Evolutionary conservation across 2,888 invertebrate species (phyloP).

Genomic region (Thymelicus lineola): DNA sequence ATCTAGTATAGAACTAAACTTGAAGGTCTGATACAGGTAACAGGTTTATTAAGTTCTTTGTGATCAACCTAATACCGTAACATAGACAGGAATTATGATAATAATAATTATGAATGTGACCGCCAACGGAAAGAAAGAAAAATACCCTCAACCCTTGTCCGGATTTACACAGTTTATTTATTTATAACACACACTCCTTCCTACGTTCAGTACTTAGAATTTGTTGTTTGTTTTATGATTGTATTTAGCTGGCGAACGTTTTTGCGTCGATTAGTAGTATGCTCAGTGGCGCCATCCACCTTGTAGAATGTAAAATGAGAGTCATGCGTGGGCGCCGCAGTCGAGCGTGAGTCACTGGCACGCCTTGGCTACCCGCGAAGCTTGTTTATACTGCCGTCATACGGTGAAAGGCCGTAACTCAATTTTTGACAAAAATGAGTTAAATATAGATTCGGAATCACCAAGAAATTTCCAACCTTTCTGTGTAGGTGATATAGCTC

Average conservation of each 20-base stretch:
- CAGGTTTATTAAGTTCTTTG: too few relatives aligned
- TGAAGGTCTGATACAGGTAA: too few relatives aligned
- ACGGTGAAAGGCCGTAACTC: too few relatives aligned
- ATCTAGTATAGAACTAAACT: too few relatives aligned
- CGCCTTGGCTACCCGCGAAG: constrained; percentile 54
- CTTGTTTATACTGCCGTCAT: too few relatives aligned
- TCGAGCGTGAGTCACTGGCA: constrained; percentile 64
- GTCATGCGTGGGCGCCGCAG: constrained; percentile 65
- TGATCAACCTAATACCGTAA: too few relatives aligned
- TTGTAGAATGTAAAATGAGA: constrained; percentile 56
- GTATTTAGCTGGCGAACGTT: constrained; percentile 30
- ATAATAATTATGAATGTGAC: not conserved
- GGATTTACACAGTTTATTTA: constrained; percentile 2
- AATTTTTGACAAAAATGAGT: too few relatives aligned
- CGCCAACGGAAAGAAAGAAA: not conserved
- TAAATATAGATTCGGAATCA: too few relatives aligned
- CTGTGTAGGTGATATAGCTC: too few relatives aligned
- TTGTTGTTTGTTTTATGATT: constrained; percentile 30
- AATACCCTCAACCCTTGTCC: not conserved
- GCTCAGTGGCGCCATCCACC: constrained; percentile 59
- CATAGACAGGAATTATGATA: too few relatives aligned
- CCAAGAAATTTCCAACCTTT: too few relatives aligned
- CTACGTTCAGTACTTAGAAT: constrained; percentile 25
- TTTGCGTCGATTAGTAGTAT: constrained; percentile 38
- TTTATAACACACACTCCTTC: constrained; percentile 4